Evolutionary conservation across 2,113 vertebrate genomes (phyloP), one percentile per base, ranked within the genome.

Genomic region (Paedocypris sp.): DNA sequence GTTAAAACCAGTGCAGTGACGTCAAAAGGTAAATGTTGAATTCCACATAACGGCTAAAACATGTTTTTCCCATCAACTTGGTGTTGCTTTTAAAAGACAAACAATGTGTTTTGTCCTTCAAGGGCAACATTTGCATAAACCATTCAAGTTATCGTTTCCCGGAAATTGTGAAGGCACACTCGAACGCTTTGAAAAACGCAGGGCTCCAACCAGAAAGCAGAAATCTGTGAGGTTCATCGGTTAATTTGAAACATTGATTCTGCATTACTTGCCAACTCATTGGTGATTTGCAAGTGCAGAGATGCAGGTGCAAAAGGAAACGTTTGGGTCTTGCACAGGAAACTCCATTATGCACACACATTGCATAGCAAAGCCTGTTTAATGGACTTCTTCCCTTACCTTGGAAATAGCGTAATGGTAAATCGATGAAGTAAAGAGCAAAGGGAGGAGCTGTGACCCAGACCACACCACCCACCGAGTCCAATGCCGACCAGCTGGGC

Each of bases 171-270:
- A 11, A 12, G 11, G 33, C 36, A 49, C n/a, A 29, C 13, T 56
- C 16, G 6, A 4, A 18, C 32, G 18, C 16, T 38, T 15, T 43
- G 12, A 32, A 12, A 43, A 48, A 33, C 51, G 46, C 28, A 53
- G 6, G n/a, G 36, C 8, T 2, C 11, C 12, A 16, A n/a, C 28
- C 46, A 41, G 32, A 54, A 49, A 53, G 47, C 52, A 53, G 38
- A 48, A 53, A 66, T 38, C 51, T 49, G 53, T 66, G 22, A 45
- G 75, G 66, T 79, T 58, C 60, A 65, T 75, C 62, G 76, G 79
- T 82, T 84, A 80, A 84, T 83, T 82, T 83, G 76, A 70, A 81
- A 58, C 71, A 85, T 84, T 62, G 85, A 85, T 84, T 85, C 78
- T 67, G 70, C 75, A 82, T 85, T 85, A 84, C 78, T 75, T 60